Conservation (phyloP, 1,140 invertebrate species). For the Drosophila quadrilineata region DNA sequence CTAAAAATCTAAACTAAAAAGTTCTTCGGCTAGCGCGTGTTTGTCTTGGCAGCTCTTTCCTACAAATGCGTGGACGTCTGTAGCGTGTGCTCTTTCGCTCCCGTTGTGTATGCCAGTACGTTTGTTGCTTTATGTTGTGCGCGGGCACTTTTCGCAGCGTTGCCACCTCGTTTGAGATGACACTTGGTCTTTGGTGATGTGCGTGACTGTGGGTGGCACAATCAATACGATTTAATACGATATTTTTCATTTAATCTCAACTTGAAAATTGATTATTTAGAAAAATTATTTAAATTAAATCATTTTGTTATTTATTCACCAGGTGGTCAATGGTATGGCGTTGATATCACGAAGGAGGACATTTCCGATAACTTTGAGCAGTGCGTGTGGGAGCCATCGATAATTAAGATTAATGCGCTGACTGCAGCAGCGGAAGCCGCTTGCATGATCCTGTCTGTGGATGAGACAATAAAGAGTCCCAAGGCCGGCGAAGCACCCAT, state of each 20-base stretch:
- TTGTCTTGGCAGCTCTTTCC: slow-evolving; percentile 60
- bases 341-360: slow-evolving; percentile 96
- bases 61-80: slow-evolving; percentile 8
- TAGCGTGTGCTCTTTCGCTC: slow-evolving; percentile 68
- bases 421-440: slow-evolving; percentile 98
- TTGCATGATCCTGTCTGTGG: slow-evolving; percentile 97
- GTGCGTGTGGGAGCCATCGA: slow-evolving; percentile 98
- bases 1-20: slow-evolving; percentile 3
- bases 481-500: slow-evolving; percentile 85
- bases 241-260: too few relatives aligned
- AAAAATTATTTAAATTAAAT: too few relatives aligned
- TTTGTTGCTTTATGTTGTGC: slow-evolving; percentile 33
- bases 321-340: slow-evolving; percentile 94
- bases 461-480: slow-evolving; percentile 98
- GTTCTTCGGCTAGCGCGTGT: slow-evolving; percentile 54
- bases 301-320: slow-evolving; percentile 29
- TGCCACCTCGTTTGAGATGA: slow-evolving; percentile 40
- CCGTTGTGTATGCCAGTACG: not conserved
- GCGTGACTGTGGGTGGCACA: not conserved
- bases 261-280: too few relatives aligned
- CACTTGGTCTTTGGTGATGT: slow-evolving; percentile 3
- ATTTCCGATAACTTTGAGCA: slow-evolving; percentile 96
- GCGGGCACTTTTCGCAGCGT: slow-evolving; percentile 40
- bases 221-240: too few relatives aligned
- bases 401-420: slow-evolving; percentile 98